phyloP scores from a whole-genome alignment of 1,140 invertebrate genomes.

The Contarinia nasturtii region DNA sequence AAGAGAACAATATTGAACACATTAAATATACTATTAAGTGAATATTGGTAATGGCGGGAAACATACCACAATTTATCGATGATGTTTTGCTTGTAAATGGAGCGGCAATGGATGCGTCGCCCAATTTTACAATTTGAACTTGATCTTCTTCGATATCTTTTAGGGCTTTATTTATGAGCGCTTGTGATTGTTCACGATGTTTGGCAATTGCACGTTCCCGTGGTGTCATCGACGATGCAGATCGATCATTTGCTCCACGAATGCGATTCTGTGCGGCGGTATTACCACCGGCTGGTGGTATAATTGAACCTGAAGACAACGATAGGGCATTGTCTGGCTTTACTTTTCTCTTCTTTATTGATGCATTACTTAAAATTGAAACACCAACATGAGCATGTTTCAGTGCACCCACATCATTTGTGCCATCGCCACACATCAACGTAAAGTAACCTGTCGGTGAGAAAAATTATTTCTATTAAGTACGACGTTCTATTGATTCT shows the following conservation, averaged over 20 bases:
- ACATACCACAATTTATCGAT: conserved; percentile 87
- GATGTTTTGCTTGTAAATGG: conserved; percentile 97
- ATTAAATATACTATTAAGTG: not conserved
- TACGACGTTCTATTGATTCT: too few species aligned
- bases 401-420: conserved; percentile 99
- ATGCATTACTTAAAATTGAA: conserved; percentile 73
- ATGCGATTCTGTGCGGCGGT: not conserved
- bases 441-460: conserved; percentile 52
- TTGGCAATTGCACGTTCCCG: conserved; percentile 18
- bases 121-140: conserved; percentile 76
- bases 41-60: not conserved
- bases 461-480: too few species aligned
- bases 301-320: conserved; percentile 6
- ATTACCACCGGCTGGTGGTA: conserved; percentile 11
- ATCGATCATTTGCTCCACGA: conserved; percentile 3
- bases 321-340: conserved; percentile 16
- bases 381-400: conserved; percentile 86
- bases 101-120: conserved; percentile 97
- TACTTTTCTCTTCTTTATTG: conserved; percentile 32
- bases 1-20: conserved; percentile 9
- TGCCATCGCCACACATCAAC: conserved; percentile 99
- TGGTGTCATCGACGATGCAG: conserved; percentile 9
- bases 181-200: conserved; percentile 20
- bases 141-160: conserved; percentile 87
- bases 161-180: conserved; percentile 28